Evolutionary conservation across 2,113 vertebrate species (phyloP).

Genomic region (Hystrix brachyura): DNA sequence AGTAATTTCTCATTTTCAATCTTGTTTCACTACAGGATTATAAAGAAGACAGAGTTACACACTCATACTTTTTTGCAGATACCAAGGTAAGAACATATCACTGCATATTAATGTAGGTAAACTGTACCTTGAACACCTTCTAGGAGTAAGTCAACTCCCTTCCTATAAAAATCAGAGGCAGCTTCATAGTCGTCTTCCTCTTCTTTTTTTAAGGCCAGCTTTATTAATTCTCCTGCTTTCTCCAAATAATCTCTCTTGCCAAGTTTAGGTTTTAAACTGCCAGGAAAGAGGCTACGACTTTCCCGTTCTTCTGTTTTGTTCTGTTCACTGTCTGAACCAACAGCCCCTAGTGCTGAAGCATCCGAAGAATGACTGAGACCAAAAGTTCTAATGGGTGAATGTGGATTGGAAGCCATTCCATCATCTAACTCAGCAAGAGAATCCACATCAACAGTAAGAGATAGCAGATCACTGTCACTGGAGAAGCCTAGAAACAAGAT

Average conservation of each 20-base stretch:
- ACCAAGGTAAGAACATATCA: background rate
- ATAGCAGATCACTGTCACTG: slow-evolving; percentile 95
- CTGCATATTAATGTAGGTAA: background rate
- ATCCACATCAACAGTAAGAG: slow-evolving; percentile 93
- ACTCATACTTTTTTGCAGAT: background rate
- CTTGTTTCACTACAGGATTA: background rate
- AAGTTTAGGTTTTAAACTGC: slow-evolving; percentile 89
- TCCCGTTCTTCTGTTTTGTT: slow-evolving; percentile 88
- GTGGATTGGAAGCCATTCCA: slow-evolving; percentile 98
- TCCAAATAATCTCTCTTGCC: slow-evolving; percentile 95
- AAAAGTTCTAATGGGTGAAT: slow-evolving; percentile 93
- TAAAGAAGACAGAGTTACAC: background rate
- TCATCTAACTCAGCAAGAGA: slow-evolving; percentile 94
- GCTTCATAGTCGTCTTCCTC: slow-evolving; percentile 94
- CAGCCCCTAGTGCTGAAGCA: slow-evolving; percentile 70
- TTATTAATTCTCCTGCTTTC: slow-evolving; percentile 95
- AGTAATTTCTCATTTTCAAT: slow-evolving; percentile 23
- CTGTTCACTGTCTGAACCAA: slow-evolving; percentile 88
- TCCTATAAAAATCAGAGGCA: slow-evolving; percentile 95
- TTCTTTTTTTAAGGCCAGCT: slow-evolving; percentile 95
- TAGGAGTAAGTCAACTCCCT: slow-evolving; percentile 96
- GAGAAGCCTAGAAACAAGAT: slow-evolving; percentile 90
- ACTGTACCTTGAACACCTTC: slow-evolving; percentile 97
- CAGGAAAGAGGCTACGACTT: slow-evolving; percentile 89
- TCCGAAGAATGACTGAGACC: slow-evolving; percentile 87